Conservation (phyloP, 64 coral and sea anemone genomes). For the Dendronephthya gigantea region DNA sequence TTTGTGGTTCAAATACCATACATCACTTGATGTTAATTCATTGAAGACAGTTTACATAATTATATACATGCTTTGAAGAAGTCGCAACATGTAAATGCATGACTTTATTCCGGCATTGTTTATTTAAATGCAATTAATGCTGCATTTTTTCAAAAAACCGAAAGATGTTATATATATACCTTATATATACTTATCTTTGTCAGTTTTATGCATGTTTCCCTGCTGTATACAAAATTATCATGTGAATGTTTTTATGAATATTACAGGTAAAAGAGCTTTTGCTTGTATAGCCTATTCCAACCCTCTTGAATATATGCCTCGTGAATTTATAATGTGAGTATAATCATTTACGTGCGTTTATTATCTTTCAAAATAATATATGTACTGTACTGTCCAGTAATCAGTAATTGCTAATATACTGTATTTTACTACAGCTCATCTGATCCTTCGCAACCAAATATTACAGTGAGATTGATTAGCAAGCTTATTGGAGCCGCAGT, state of each 20-base stretch:
- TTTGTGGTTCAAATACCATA: too few species aligned
- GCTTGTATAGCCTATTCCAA: background rate
- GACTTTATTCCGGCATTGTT: too few species aligned
- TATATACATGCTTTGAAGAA: too few species aligned
- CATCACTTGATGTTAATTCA: too few species aligned
- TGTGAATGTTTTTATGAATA: background rate
- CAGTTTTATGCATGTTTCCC: too few species aligned
- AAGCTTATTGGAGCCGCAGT: constrained; percentile 2
- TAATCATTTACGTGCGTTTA: background rate
- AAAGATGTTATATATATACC: too few species aligned
- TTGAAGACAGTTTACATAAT: too few species aligned
- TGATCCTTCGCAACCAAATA: background rate
- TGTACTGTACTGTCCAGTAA: background rate
- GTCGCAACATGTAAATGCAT: too few species aligned
- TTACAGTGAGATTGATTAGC: background rate
- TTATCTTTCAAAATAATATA: background rate
- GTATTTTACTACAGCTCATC: background rate
- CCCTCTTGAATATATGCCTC: background rate
- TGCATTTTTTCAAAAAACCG: too few species aligned
- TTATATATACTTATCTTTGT: too few species aligned
- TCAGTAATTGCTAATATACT: background rate
- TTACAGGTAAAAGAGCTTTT: background rate
- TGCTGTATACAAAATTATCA: background rate
- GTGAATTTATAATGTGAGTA: background rate
- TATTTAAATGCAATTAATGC: too few species aligned